Percentiles rank a stretch among this genome's conserved stretches.
Evolutionary conservation across 2,797 vertebrate species (phyloP).

Genomic region (Otolemur crassicaudatus): DNA sequence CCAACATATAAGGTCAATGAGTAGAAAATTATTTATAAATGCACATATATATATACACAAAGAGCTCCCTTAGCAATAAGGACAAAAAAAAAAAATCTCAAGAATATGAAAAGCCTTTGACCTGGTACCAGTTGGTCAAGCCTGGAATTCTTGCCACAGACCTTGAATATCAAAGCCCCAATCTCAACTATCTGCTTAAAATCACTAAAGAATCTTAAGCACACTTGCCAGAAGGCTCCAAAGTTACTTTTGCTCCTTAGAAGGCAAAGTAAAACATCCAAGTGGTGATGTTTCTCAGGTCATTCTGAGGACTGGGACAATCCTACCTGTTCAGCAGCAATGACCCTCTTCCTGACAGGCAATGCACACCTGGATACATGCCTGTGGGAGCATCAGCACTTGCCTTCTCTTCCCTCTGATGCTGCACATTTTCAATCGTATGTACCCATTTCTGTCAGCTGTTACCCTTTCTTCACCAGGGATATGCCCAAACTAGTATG

Average conservation of each 20-base stretch:
- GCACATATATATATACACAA: slow-evolving; percentile 89
- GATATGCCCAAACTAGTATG: slow-evolving; percentile 44
- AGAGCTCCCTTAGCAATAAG: slow-evolving; percentile 72
- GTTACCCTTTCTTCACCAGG: background rate
- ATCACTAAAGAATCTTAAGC: slow-evolving; percentile 56
- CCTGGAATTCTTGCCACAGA: slow-evolving; percentile 63
- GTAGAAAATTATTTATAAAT: slow-evolving; percentile 91
- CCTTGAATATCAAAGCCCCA: slow-evolving; percentile 82
- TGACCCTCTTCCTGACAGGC: background rate
- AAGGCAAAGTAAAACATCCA: slow-evolving; percentile 61
- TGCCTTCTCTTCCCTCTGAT: background rate
- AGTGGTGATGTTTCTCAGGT: slow-evolving; percentile 48
- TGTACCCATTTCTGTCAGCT: slow-evolving; percentile 38
- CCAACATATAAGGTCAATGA: slow-evolving; percentile 83
- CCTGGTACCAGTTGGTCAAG: slow-evolving; percentile 67
- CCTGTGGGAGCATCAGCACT: background rate
- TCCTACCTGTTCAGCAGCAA: slow-evolving; percentile 60
- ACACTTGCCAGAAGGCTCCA: slow-evolving; percentile 43
- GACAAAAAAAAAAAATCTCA: slow-evolving; percentile 63
- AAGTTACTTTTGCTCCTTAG: slow-evolving; percentile 64
- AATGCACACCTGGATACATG: background rate
- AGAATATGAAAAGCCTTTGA: slow-evolving; percentile 73
- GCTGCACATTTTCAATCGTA: background rate
- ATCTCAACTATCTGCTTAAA: slow-evolving; percentile 60
- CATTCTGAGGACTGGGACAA: slow-evolving; percentile 66